phyloP scores from a whole-genome alignment of 2,113 vertebrate species.

The Laterallus jamaicensis region DNA sequence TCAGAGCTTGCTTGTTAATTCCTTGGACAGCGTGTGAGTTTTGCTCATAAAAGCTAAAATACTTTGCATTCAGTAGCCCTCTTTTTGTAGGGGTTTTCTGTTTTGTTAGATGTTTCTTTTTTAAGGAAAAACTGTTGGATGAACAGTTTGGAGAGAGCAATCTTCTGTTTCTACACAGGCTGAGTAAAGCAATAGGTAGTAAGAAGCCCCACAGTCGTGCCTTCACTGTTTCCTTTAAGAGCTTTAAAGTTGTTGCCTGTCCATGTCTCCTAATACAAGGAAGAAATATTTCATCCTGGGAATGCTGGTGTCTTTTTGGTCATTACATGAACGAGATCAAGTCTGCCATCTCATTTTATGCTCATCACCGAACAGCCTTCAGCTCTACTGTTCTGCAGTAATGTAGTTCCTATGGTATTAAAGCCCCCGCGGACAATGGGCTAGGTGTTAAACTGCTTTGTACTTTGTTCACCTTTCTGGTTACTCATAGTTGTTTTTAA shows the following conservation, averaged over 20 bases:
- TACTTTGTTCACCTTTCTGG: neutral
- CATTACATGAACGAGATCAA: neutral
- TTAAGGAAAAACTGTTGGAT: neutral
- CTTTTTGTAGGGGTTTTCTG: too few species aligned
- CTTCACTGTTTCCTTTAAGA: neutral
- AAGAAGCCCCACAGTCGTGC: neutral
- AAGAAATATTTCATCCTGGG: neutral
- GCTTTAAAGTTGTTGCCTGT: neutral
- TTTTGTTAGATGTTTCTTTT: neutral
- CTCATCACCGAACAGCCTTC: neutral
- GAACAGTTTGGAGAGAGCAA: neutral
- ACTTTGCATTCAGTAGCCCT: neutral
- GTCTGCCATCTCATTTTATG: neutral
- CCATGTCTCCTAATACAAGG: neutral
- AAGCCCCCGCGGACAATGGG: neutral
- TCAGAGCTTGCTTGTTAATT: neutral
- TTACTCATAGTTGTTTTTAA: neutral
- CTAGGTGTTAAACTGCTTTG: neutral
- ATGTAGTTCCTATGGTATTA: neutral
- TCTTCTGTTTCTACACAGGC: neutral
- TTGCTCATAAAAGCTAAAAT: neutral
- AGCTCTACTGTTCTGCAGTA: neutral
- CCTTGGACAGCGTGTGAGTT: neutral
- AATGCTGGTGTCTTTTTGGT: neutral
- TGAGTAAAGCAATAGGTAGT: neutral